Evolutionary conservation across 2,113 vertebrate genomes (phyloP).

Genomic region (Pteropus alecto): DNA sequence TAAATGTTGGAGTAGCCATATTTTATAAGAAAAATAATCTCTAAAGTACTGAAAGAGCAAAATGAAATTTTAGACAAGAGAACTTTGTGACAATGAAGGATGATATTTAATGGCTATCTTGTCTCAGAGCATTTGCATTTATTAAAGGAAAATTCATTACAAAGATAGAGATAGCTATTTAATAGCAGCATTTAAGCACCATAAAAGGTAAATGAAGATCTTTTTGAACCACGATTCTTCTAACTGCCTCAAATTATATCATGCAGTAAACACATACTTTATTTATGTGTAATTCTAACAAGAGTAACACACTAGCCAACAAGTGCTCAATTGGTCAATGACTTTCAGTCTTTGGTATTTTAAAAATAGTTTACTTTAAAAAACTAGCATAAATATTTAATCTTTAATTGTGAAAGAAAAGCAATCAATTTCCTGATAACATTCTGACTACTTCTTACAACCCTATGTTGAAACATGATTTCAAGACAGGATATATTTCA

Average conservation of each 20-base stretch:
- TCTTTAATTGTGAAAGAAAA: slow-evolving; percentile 33
- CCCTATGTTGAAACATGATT: not conserved
- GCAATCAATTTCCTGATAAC: not conserved
- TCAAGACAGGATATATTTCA: not conserved
- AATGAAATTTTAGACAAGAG: not conserved
- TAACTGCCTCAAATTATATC: not conserved
- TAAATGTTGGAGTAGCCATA: not conserved
- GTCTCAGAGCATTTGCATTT: not conserved
- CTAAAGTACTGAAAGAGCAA: not conserved
- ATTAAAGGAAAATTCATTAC: not conserved
- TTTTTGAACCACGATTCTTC: not conserved
- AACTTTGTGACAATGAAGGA: not conserved
- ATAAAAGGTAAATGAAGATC: not conserved
- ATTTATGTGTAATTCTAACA: not conserved
- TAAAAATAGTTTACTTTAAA: not conserved
- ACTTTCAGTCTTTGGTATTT: not conserved
- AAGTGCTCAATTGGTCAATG: not conserved
- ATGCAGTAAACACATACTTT: not conserved
- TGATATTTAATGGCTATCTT: not conserved
- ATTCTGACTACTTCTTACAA: not conserved
- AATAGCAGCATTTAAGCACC: not conserved
- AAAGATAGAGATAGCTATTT: not conserved
- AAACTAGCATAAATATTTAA: slow-evolving; percentile 1
- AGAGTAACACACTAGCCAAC: not conserved
- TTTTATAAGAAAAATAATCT: slow-evolving; percentile 5